Base-by-base conservation (phyloP, 2,113 vertebrate genomes). In the Edolisoma coerulescens region DNA sequence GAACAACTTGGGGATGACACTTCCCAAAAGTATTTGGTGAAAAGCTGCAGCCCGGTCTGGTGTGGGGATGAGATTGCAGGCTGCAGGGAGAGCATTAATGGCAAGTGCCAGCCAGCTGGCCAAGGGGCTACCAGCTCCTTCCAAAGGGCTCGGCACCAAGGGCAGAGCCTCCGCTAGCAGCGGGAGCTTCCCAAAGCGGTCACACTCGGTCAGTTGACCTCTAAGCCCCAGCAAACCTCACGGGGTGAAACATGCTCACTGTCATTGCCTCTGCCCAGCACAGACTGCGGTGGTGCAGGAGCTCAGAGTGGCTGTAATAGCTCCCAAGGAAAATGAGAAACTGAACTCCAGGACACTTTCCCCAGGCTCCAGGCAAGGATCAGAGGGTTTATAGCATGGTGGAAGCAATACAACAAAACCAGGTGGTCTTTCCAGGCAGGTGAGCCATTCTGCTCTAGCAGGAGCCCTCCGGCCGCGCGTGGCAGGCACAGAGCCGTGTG, bases 151-250 rank as follows among this genome's bases (percentile, higher is more conserved):
- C 39, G 27, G 64, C 37, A 6, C 20, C 13, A 4, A 39, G 42
- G 19, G 53, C 76, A 79, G 60, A 53, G 75, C 44, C 44, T 84
- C 74, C 8, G 12, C 50, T n/a, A n/a, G 21, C n/a, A 68, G 42
- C 5, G 1, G n/a, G 21, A 1, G 1, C 39, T 54, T n/a, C 76
- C 53, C 70, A 41, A 39, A 73, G 73, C 0, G 0, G 23, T 56
- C 65, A 20, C 7, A 6, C 15, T 49, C 18, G 14, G 11, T 4
- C 35, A 26, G 19, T 2, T 21, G 76, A 47, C 30, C 18, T 33
- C 22, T 32, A 68, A 64, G 45, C 53, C 47, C 33, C 32, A 44
- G 41, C 33, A 56, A 35, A 64, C 13, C 12, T 39, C 30, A 11
- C 2, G 2, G 2, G 22, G 75, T 0, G 1, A 44, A 50, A 50